Evolutionary conservation across 2,113 vertebrate genomes (phyloP).

Genomic region (Sinocyclocheilus grahami): DNA sequence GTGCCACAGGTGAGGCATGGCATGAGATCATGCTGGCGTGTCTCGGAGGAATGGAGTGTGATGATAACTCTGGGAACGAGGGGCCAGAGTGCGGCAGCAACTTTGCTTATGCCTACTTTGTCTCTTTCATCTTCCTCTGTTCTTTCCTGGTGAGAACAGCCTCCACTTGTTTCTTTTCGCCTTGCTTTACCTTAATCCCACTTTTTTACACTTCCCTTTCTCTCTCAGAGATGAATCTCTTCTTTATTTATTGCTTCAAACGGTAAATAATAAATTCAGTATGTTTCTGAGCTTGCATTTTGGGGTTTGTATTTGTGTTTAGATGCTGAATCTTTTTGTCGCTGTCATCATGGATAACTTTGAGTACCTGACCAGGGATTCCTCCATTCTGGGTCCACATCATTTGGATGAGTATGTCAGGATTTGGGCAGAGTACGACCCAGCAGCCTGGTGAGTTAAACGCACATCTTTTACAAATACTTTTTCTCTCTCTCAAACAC

Average conservation of each 20-base stretch:
- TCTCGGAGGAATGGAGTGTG: slow-evolving; percentile 84
- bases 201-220: not conserved
- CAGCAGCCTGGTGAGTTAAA: slow-evolving; percentile 87
- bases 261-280: not conserved
- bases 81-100: slow-evolving; percentile 87
- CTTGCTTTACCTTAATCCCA: not conserved
- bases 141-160: slow-evolving; percentile 86
- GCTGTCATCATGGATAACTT: slow-evolving; percentile 98
- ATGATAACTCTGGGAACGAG: slow-evolving; percentile 79
- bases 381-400: slow-evolving; percentile 92
- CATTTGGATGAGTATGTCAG: slow-evolving; percentile 94
- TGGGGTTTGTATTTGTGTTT: slow-evolving; percentile 24
- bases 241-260: not conserved
- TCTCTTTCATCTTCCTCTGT: slow-evolving; percentile 97
- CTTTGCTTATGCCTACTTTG: slow-evolving; percentile 93
- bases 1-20: slow-evolving; percentile 93
- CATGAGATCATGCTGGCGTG: slow-evolving; percentile 95
- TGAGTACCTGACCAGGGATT: slow-evolving; percentile 93
- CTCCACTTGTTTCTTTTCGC: not conserved
- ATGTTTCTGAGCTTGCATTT: not conserved
- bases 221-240: not conserved
- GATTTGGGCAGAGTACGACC: slow-evolving; percentile 95
- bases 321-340: slow-evolving; percentile 93
- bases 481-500: not conserved
- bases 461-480: not conserved